Evolutionary conservation across 2,888 invertebrate species (phyloP).

Genomic region (Lathronympha strigana): DNA sequence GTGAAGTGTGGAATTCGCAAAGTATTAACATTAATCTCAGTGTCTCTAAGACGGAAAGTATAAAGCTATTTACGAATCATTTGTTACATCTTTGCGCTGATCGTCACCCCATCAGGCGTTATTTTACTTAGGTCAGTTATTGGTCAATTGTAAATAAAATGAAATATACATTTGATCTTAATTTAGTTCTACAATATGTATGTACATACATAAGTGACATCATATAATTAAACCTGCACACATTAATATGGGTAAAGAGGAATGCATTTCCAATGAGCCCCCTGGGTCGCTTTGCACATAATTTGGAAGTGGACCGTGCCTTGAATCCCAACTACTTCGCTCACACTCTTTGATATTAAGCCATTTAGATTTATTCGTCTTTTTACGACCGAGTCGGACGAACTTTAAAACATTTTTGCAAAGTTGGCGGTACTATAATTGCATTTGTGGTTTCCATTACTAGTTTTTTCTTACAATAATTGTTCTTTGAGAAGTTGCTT

Average conservation of each 20-base stretch:
- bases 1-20: no score
- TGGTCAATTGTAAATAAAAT: no score
- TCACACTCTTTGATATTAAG: conserved; percentile 15
- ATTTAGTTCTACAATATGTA: background rate
- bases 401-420: conserved; percentile 28
- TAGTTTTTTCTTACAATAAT: conserved; percentile 15
- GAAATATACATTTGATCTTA: background rate
- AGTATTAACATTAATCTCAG: no score
- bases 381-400: conserved; percentile 5
- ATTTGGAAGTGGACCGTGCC: conserved; percentile 23
- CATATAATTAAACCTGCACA: background rate
- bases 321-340: conserved; percentile 32
- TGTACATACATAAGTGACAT: background rate
- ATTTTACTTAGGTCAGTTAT: no score
- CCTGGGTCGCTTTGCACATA: conserved; percentile 26
- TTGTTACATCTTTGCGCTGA: no score
- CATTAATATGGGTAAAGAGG: conserved; percentile 18
- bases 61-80: no score
- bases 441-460: conserved; percentile 16
- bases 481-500: background rate
- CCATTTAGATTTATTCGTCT: conserved; percentile 23
- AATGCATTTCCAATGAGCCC: conserved; percentile 31
- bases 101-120: no score
- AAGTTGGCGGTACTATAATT: conserved; percentile 23
- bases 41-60: no score